A percentile compares a stretch with the other conserved stretches of the same genome.
Evolutionary conservation across 2,797 vertebrate species (phyloP).

Genomic region (Lutjanus argentimaculatus): DNA sequence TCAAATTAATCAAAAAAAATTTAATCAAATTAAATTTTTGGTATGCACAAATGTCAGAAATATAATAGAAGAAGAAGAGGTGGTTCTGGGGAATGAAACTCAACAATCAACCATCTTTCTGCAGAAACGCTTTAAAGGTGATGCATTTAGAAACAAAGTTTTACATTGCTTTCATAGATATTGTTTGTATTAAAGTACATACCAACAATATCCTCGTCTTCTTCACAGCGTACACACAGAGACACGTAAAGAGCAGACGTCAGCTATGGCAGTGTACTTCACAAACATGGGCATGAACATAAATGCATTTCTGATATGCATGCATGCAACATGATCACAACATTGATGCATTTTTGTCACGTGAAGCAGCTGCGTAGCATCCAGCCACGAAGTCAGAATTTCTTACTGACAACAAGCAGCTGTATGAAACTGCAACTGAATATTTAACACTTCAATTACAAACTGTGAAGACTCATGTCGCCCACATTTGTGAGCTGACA

Average conservation of each 20-base stretch:
- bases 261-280: slow-evolving; percentile 4
- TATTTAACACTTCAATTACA: background rate
- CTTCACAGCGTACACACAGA: slow-evolving; percentile 25
- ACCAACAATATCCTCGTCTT: slow-evolving; percentile 48
- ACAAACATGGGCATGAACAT: background rate
- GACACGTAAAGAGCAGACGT: slow-evolving; percentile 31
- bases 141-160: slow-evolving; percentile 1
- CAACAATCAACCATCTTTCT: no score
- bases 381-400: background rate
- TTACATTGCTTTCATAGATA: slow-evolving; percentile 28
- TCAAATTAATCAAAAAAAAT: no score
- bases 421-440: slow-evolving; percentile 19
- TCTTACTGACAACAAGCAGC: slow-evolving; percentile 27
- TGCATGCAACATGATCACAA: slow-evolving; percentile 25
- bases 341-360: slow-evolving; percentile 24
- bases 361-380: slow-evolving; percentile 9
- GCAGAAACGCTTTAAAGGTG: background rate
- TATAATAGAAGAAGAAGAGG: no score
- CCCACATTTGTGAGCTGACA: background rate
- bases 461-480: slow-evolving; percentile 27
- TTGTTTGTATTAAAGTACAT: slow-evolving; percentile 41
- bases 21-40: no score
- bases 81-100: no score
- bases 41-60: no score
- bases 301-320: slow-evolving; percentile 15